Evolutionary conservation across 2,888 invertebrate species (phyloP), one percentile per base, ranked within the genome.

Genomic region (Mongoloraphidia duomilia): DNA sequence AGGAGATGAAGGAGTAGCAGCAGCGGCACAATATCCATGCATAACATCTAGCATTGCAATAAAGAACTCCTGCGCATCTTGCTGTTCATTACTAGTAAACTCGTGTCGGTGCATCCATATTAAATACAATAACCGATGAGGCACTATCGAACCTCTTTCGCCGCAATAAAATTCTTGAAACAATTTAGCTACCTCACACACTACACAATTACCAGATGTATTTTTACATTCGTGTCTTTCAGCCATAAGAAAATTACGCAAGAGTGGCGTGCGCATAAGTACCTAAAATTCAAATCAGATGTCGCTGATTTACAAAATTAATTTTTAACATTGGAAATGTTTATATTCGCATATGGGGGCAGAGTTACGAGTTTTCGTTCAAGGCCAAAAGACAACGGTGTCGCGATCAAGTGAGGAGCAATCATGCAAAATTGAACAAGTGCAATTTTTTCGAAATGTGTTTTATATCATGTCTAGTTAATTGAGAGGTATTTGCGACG

Each of bases 11-110:
- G 26, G 26, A 26, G 6, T 26, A 6, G 26, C 26, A 26, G 26
- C 26, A 3, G 26, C 26, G 6, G 26, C 46, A 64, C 79, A 87
- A 62, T 90, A 88, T 65, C 87, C 77, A 66, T 96, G 96, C 52
- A 97, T 71, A 9, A 95, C 86, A 63, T 95, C 90, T 44, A 97
- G 75, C 0, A 92, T 89, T 37, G 95, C 93, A 56, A 97, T 94
- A 64, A 97, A 92, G 71, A 97, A 97, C 72, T 98, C 97, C 63
- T 98, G 97, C 26, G 97, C 97, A 67, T 98, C 97, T 67, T 97
- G 96, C 64, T 97, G 96, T 65, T 94, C 91, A 65, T 94, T 92
- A 46, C 94, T 93, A 34, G 94, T 92, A 58, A 96, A 76, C 66
- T 95, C 91, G 49, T 85, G 80, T 41, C 92, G 93, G 69, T 95